Evolutionary conservation across 2,113 vertebrate species (phyloP).

Genomic region (Grammomys dolichurus): DNA sequence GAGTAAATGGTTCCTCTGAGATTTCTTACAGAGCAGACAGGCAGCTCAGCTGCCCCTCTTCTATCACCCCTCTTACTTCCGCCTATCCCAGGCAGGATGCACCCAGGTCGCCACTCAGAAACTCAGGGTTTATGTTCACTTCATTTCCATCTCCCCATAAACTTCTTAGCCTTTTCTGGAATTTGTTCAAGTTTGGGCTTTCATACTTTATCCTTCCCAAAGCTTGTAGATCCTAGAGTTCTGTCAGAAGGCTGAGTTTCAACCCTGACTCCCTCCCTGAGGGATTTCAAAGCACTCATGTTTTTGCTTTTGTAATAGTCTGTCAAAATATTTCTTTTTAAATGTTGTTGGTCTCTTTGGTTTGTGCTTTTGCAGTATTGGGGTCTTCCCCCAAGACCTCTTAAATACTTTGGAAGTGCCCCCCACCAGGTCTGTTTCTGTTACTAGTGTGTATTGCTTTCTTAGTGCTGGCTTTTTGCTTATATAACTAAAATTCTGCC

Average conservation of each 20-base stretch:
- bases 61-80: constrained; percentile 19
- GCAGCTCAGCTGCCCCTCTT: constrained; percentile 30
- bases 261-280: not conserved
- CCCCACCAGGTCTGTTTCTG: not conserved
- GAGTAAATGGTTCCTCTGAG: constrained; percentile 58
- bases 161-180: constrained; percentile 45
- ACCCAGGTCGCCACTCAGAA: constrained; percentile 48
- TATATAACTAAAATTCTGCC: not conserved
- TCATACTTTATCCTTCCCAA: constrained; percentile 1
- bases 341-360: not conserved
- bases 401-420: not conserved
- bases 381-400: no score
- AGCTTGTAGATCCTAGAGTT: not conserved
- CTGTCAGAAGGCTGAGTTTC: not conserved
- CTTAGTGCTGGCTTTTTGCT: not conserved
- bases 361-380: not conserved
- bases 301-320: not conserved
- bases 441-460: not conserved
- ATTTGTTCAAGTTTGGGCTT: constrained; percentile 61
- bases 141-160: constrained; percentile 53
- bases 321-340: not conserved
- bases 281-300: not conserved
- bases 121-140: constrained; percentile 22
- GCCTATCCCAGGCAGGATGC: constrained; percentile 68
- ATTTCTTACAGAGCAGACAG: not conserved